phyloP scores from a whole-genome alignment of 2,797 vertebrate species.

The Otolemur crassicaudatus region DNA sequence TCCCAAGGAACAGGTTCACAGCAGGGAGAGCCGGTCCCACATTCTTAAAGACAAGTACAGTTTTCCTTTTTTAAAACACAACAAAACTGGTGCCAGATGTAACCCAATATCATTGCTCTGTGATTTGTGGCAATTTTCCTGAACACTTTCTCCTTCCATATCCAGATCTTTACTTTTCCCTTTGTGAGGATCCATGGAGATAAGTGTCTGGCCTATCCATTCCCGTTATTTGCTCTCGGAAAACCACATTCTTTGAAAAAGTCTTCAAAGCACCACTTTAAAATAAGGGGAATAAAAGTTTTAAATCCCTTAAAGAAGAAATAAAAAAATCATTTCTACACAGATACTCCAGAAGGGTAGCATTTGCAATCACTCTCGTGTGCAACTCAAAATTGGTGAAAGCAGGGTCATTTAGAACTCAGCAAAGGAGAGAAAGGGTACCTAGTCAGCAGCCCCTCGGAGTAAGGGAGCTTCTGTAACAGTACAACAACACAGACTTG shows the following conservation, averaged over 20 bases:
- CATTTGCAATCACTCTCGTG: slow-evolving; percentile 55
- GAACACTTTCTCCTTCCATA: slow-evolving; percentile 58
- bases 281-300: slow-evolving; percentile 59
- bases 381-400: slow-evolving; percentile 56
- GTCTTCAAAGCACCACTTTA: slow-evolving; percentile 52
- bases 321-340: slow-evolving; percentile 72
- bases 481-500: background rate
- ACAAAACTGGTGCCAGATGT: slow-evolving; percentile 40
- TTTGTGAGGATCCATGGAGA: slow-evolving; percentile 59
- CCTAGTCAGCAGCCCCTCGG: slow-evolving; percentile 64
- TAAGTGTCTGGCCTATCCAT: slow-evolving; percentile 60
- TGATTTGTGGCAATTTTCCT: slow-evolving; percentile 71
- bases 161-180: slow-evolving; percentile 62
- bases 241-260: slow-evolving; percentile 65
- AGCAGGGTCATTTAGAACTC: slow-evolving; percentile 70
- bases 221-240: slow-evolving; percentile 71
- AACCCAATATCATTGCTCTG: slow-evolving; percentile 50
- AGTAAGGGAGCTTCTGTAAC: slow-evolving; percentile 62
- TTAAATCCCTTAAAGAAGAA: slow-evolving; percentile 73
- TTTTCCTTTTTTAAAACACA: slow-evolving; percentile 64
- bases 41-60: slow-evolving; percentile 60
- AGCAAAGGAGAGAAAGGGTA: slow-evolving; percentile 20
- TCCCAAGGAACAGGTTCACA: slow-evolving; percentile 20
- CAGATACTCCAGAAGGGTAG: slow-evolving; percentile 50
- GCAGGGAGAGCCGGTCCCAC: background rate